Evolutionary conservation across 92 coral and sea anemone genomes (phyloP), one percentile per base, ranked within the genome.

Genomic region (Porites lobata): DNA sequence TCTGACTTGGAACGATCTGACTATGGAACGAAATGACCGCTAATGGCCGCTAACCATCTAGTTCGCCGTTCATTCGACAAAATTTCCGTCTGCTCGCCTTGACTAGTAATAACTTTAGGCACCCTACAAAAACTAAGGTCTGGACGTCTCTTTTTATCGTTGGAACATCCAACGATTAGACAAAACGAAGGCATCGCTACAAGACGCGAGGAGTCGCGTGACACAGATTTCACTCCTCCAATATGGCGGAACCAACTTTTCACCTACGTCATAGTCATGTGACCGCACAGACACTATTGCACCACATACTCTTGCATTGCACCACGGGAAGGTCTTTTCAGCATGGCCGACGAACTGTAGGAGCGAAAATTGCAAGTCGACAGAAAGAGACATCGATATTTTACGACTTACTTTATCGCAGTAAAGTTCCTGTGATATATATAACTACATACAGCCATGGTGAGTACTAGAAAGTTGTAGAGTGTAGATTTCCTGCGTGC

Each of bases 291-390:
- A 71, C 76, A 71, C 76, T 71, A 14, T 86, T 86, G 85, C 90
- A 78, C 81, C 88, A 82, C 84, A 50, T 26, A 72, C 62, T 29
- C 24, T 57, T 2, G 81, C 88, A 65, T 9, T 81, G 93, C 82
- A 89, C 71, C 77, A 51, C 78, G 95, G 95, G 93, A 32, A 86
- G 77, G 75, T 76, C 78, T 78, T 69, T 88, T 72, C 50, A 73
- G 90, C 93, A 92, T 92, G 95, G 93, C 93, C 90, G 95, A 92
- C 91, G 50, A 21, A 54, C 26, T 8, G 0, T 26, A 53, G 24
- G 58, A 9, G 43, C 56, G 77, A 52, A 29, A 65, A 8, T 9
- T 66, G 22, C 7, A 21, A 82, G 26, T n/a, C 22, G 21, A 57
- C 87, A 57, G 15, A 13, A 58, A 18, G 64, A 51, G 82, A 76